phyloP scores from a whole-genome alignment of 2,113 vertebrate genomes.

The Dinomys branickii region DNA sequence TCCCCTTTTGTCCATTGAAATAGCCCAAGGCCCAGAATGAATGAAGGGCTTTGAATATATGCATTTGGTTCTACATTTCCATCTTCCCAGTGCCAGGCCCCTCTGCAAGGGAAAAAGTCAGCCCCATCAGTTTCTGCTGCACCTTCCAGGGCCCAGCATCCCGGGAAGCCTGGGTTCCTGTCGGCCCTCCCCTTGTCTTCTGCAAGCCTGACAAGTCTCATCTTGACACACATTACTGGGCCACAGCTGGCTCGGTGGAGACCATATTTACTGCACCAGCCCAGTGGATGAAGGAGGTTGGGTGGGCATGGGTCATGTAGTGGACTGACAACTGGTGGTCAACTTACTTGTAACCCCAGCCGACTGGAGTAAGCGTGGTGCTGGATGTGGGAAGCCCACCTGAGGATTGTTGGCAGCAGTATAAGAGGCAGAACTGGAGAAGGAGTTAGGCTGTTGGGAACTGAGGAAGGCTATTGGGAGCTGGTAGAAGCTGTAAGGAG shows the following conservation, averaged over 20 bases:
- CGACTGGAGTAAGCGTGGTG: too few relatives aligned
- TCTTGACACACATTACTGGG: background rate
- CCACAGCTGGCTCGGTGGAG: background rate
- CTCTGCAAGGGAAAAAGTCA: background rate
- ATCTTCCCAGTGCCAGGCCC: background rate
- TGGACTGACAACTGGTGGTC: too few relatives aligned
- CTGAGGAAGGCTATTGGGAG: too few relatives aligned
- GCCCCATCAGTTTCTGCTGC: too few relatives aligned
- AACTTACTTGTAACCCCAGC: too few relatives aligned
- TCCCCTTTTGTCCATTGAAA: background rate
- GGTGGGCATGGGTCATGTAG: background rate
- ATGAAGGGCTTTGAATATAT: background rate
- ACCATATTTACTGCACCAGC: constrained; percentile 74
- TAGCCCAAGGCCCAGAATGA: background rate
- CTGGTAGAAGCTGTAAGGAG: too few relatives aligned
- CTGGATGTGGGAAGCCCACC: too few relatives aligned
- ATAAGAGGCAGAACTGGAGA: too few relatives aligned
- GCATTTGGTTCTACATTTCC: background rate
- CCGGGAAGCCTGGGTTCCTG: background rate
- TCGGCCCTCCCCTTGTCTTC: background rate
- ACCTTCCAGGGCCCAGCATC: background rate
- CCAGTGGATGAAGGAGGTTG: constrained; percentile 73
- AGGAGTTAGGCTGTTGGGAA: too few relatives aligned
- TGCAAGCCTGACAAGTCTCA: background rate
- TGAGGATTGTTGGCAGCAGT: too few relatives aligned